Base-by-base conservation (phyloP, 2,888 invertebrate genomes). In the Drosophila ezoana region DNA sequence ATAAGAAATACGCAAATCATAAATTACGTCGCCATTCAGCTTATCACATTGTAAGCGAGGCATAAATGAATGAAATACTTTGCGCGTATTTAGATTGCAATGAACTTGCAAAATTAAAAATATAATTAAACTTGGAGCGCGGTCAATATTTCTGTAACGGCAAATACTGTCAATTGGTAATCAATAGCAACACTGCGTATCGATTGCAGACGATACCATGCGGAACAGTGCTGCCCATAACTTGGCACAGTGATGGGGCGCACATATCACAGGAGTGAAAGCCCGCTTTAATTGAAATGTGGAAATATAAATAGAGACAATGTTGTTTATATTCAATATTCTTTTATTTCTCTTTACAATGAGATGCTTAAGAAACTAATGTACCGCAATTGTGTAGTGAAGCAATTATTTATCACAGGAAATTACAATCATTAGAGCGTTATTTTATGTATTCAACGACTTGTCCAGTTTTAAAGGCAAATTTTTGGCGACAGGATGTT, bases 371-470 rank as follows among this genome's bases (percentile, higher is more conserved):
- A 3, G 10, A 52, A 28, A 40, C 35, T 43, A 59, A 51, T 65
- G 28, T 32, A 45, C 47, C 38, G n/a, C 11, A 47, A 13, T 32
- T 49, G 4, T 6, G 35, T 47, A 16, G 40, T 56, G 52, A 62
- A 72, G 47, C n/a, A 35, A 20, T 49, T 28, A 60, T 58, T 73
- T 73, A 77, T 76, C 76, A 77, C 75, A 68, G 75, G 77, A 77
- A 77, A 77, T 41, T 56, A 14, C 33, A 67, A 71, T 53, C 45
- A 53, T 71, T 32, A 48, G 32, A 10, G 35, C 14, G 33, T 33
- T 11, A 23, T 28, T 18, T 45, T 28, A 28, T 14, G 9, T 37
- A 6, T 10, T 37, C 10, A 40, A n/a, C n/a, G 23, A 37, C 20
- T 32, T 48, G 37, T 32, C 13, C 13, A 35, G 23, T 61, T 54